Conservation (phyloP, 2,113 vertebrate genomes). For the Catagonus wagneri region DNA sequence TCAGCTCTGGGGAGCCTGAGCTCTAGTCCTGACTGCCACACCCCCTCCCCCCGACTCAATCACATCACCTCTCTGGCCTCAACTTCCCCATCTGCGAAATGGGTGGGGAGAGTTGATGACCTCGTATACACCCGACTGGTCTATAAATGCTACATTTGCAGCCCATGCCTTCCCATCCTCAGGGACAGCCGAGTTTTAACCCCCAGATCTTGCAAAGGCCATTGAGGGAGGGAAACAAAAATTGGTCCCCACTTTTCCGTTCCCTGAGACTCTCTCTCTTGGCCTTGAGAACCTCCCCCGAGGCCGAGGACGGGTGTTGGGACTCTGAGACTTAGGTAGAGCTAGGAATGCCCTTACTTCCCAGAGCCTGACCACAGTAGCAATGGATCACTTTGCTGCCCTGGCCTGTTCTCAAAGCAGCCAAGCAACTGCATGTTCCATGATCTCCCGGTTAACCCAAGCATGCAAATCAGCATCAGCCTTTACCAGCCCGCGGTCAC, state of each 20-base stretch:
- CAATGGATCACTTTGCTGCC: background rate
- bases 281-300: background rate
- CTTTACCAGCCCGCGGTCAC: background rate
- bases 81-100: background rate
- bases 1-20: background rate
- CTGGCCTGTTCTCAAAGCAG: background rate
- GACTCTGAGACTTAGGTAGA: background rate
- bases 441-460: background rate
- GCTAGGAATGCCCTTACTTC: background rate
- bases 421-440: background rate
- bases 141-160: background rate
- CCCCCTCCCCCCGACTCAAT: background rate
- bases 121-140: background rate
- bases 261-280: background rate
- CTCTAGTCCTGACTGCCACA: background rate
- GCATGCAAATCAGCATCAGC: background rate
- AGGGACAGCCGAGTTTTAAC: background rate
- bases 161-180: background rate
- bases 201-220: background rate
- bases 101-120: background rate
- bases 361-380: background rate
- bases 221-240: constrained; percentile 6
- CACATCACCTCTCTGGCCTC: background rate
- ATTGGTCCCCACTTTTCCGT: background rate
- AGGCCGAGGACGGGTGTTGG: background rate